Percentiles rank a stretch among this genome's conserved stretches.
phyloP scores from a whole-genome alignment of 2,113 vertebrate species.

The Erythrolamprus reginae region DNA sequence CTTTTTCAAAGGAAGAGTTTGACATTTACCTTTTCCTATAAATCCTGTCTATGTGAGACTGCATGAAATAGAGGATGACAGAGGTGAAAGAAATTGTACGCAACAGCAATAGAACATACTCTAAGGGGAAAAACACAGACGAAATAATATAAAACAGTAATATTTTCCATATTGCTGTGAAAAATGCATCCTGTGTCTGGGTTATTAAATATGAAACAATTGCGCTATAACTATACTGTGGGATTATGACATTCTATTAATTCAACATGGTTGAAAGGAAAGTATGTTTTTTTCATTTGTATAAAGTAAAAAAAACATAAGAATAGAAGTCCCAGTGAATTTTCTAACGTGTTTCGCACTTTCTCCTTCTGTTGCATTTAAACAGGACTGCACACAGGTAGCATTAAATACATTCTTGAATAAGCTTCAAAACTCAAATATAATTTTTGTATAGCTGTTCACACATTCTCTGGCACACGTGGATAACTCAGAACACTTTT shows the following conservation, averaged over 20 bases:
- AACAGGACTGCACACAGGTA: neutral
- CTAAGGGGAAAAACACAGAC: neutral
- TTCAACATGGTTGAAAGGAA: neutral
- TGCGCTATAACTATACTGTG: neutral
- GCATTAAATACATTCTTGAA: neutral
- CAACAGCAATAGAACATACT: neutral
- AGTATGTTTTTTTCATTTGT: neutral
- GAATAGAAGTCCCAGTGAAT: slow-evolving; percentile 49
- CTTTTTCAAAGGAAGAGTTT: neutral
- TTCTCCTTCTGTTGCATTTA: neutral
- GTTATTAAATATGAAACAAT: neutral
- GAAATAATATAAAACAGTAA: neutral
- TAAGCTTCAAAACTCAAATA: neutral
- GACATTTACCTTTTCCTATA: neutral
- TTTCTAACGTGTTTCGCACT: slow-evolving; percentile 37
- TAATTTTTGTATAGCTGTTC: neutral
- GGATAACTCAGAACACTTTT: neutral
- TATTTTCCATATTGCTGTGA: neutral
- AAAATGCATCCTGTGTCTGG: neutral
- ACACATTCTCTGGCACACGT: neutral
- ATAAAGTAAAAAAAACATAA: slow-evolving; percentile 13
- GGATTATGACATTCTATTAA: neutral
- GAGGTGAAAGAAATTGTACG: neutral
- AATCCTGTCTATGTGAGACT: neutral
- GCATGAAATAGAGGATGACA: neutral